Base-by-base conservation (phyloP, 2,113 vertebrate genomes). In the Melospiza melodia region DNA sequence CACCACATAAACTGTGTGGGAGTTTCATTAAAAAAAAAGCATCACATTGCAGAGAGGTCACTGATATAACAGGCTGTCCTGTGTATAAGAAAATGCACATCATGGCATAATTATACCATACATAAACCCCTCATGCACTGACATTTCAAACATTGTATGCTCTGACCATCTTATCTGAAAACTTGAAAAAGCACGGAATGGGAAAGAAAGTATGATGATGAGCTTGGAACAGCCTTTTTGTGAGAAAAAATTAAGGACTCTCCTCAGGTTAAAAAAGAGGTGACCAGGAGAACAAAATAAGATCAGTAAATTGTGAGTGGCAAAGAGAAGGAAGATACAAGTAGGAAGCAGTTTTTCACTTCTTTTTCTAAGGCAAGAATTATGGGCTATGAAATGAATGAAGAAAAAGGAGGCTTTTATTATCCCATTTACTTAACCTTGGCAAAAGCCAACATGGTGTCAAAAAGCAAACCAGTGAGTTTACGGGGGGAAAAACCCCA, bases 401-500 rank as follows among this genome's bases (percentile, higher is more conserved):
- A 37, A 87, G 59, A 46, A 33, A 22, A 65, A 48, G 7, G 15
- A 80, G 7, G 2, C 11, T 31, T 89, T 91, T 62, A 55, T 84
- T 74, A 17, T 3, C 11, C 8, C 43, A 16, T 49, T 93, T 49
- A 39, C 19, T 57, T 49, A 62, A 81, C 5, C 22, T 37, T 71
- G n/a, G 37, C 39, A 81, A 89, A 84, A 71, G 13, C 3, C 55
- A 35, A 25, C 5, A 13, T 14, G 8, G 6, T 67, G 63, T 66
- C 43, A 67, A 49, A 87, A 81, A 67, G 10, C 8, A 74, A 77
- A 62, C 20, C n/a, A 8, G 39, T 23, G 8, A 1, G 59, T 79
- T 73, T 58, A 6, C 41, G 31, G 15, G 28, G 1, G 8, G 30
- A 62, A 69, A 77, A 51, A 11, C 0, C 0, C 2, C 11, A 68